Evolutionary conservation across 2,797 vertebrate genomes (phyloP).

Genomic region (Kryptopterus vitreolus): DNA sequence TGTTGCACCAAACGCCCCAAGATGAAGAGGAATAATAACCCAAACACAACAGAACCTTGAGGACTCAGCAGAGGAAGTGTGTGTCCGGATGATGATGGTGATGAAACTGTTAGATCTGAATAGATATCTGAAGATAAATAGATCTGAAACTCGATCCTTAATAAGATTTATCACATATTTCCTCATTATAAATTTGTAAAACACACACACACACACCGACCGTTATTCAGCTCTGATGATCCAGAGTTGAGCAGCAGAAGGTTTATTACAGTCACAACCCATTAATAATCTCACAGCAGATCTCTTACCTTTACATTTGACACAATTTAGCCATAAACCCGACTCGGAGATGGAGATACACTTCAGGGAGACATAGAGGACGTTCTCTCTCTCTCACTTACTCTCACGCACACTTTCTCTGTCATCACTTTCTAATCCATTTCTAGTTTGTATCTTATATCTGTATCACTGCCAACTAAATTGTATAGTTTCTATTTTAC

Average conservation of each 20-base stretch:
- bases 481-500: neutral
- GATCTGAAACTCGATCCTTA: too few species aligned
- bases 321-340: neutral
- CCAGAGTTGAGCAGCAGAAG: neutral
- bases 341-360: neutral
- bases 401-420: neutral
- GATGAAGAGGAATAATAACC: neutral
- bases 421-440: slow-evolving; percentile 38
- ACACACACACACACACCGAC: neutral
- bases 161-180: neutral
- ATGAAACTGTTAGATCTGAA: neutral
- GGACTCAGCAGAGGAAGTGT: neutral
- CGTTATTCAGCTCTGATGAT: neutral
- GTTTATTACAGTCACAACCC: neutral
- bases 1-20: neutral
- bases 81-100: neutral
- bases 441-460: slow-evolving; percentile 53
- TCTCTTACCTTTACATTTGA: neutral
- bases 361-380: neutral
- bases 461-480: slow-evolving; percentile 8
- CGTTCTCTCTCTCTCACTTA: neutral
- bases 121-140: too few species aligned
- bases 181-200: neutral
- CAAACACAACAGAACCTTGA: neutral
- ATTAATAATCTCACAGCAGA: neutral